Evolutionary conservation across 2,113 vertebrate genomes (phyloP).

Genomic region (Peromyscus maniculatus): DNA sequence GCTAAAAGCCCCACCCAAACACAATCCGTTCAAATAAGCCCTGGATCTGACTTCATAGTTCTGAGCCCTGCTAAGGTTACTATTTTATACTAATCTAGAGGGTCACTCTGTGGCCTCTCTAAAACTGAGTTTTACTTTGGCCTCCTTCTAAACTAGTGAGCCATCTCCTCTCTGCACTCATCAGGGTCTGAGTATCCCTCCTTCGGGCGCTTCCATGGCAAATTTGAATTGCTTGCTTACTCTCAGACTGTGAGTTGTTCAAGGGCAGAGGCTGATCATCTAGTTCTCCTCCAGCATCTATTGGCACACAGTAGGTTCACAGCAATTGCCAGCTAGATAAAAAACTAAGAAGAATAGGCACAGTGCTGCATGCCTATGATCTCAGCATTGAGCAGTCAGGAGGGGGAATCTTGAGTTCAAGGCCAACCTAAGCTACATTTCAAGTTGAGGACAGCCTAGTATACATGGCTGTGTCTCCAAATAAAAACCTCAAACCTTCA

Average conservation of each 20-base stretch:
- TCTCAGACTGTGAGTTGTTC: neutral
- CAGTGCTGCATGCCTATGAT: no score
- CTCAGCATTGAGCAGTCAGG: neutral
- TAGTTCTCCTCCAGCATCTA: neutral
- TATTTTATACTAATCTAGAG: neutral
- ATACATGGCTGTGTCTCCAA: neutral
- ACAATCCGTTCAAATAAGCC: conserved; percentile 34
- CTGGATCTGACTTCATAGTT: neutral
- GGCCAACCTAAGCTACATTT: neutral
- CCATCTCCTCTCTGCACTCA: neutral
- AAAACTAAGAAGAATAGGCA: neutral
- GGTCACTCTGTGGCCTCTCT: neutral
- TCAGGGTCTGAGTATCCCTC: neutral
- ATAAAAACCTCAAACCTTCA: neutral
- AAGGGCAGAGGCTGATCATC: neutral
- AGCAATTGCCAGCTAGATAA: neutral
- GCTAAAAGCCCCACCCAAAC: neutral
- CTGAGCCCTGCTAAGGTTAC: neutral
- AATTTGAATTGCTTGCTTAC: neutral
- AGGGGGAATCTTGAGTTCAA: neutral
- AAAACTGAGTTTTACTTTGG: neutral
- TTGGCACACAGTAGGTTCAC: neutral
- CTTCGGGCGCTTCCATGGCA: neutral
- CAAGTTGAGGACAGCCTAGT: neutral
- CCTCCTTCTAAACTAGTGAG: neutral